Percentiles rank a stretch among this genome's conserved stretches.
phyloP scores from a whole-genome alignment of 2,888 invertebrate species.

The Neelides folsomi region DNA sequence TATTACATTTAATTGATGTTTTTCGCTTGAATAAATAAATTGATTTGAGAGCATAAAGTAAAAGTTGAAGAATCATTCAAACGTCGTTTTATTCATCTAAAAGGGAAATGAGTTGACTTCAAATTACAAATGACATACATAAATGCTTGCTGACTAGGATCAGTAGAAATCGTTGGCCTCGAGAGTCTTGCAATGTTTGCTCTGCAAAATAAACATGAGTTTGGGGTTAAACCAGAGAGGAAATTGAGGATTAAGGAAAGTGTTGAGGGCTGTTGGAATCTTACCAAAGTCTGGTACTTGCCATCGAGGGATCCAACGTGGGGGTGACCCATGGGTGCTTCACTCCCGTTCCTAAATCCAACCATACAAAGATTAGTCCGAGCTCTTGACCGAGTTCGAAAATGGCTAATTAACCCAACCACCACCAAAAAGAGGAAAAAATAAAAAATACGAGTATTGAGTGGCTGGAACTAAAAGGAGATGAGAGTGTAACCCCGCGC shows the following conservation, averaged over 20 bases:
- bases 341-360: slow-evolving; percentile 6
- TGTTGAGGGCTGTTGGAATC: slow-evolving; percentile 84
- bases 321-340: slow-evolving; percentile 48
- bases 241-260: slow-evolving; percentile 38
- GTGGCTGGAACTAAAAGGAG: slow-evolving; percentile 3
- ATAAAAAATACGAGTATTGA: too few relatives aligned
- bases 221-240: slow-evolving; percentile 39
- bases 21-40: too few relatives aligned
- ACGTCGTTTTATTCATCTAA: too few relatives aligned
- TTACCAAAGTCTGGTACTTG: slow-evolving; percentile 73
- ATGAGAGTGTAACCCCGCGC: slow-evolving; percentile 33
- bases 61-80: too few relatives aligned
- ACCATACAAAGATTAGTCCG: slow-evolving; percentile 13
- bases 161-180: slow-evolving; percentile 87
- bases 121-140: background rate
- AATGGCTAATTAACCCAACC: slow-evolving; percentile 38
- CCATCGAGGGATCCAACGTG: slow-evolving; percentile 56
- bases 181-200: slow-evolving; percentile 89
- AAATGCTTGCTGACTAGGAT: slow-evolving; percentile 1
- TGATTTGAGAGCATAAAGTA: too few relatives aligned
- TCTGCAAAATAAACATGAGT: slow-evolving; percentile 82
- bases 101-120: too few relatives aligned
- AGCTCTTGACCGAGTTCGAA: slow-evolving; percentile 39
- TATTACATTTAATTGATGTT: too few relatives aligned
- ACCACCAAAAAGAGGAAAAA: slow-evolving; percentile 1